Percentiles rank a stretch among this genome's conserved stretches.
These are phyloP conservation scores for Autographa gamma DNA, from an alignment of 2,888 invertebrate species.

Conservation along the genomic window DNA sequence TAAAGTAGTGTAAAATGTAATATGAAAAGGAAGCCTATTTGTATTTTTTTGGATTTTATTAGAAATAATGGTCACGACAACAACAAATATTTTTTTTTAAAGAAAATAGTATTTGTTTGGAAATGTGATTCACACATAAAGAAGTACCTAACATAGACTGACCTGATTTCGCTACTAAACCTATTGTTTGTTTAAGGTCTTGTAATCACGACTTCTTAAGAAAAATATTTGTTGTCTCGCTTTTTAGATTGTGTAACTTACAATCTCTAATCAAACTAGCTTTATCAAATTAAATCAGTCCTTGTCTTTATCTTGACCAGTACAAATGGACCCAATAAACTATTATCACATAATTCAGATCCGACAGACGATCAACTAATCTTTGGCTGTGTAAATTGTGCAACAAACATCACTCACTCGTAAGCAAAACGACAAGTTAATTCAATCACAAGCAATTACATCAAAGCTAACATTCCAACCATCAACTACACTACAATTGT, in stretches of 20 bases:
- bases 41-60: background rate
- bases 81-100: too few species aligned
- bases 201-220: background rate
- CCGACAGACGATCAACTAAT: conserved; percentile 5
- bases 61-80: background rate
- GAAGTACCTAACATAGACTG: background rate
- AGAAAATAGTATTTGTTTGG: background rate
- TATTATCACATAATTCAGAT: conserved; percentile 2
- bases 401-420: background rate
- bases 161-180: background rate
- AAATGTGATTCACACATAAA: too few species aligned
- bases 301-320: conserved; percentile 11
- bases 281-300: conserved; percentile 17
- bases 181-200: background rate
- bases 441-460: conserved; percentile 8
- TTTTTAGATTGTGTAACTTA: conserved; percentile 13
- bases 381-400: background rate
- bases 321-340: conserved; percentile 6
- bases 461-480: conserved; percentile 1
- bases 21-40: too few species aligned
- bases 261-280: conserved; percentile 7
- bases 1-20: too few species aligned
- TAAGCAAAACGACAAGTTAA: conserved; percentile 8
- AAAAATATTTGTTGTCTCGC: background rate
- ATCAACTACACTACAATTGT: conserved; percentile 15